These are phyloP conservation scores for Ostrea edulis DNA, from an alignment of 1,140 invertebrate genomes.

Conservation along the genomic window DNA sequence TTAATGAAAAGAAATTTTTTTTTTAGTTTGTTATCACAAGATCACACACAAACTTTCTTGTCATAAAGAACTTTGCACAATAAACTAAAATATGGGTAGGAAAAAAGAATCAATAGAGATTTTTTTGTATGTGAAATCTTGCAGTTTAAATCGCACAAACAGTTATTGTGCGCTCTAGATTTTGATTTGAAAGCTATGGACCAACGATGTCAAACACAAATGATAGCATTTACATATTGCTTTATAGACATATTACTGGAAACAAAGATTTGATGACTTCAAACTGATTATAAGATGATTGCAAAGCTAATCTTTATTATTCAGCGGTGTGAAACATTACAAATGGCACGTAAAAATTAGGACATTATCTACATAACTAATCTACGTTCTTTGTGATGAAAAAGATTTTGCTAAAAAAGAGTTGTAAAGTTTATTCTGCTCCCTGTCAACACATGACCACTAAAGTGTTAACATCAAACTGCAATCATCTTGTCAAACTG, in stretches of 20 bases:
- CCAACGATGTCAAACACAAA: background rate
- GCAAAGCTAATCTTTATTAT: background rate
- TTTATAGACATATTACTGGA: background rate
- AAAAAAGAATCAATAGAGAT: background rate
- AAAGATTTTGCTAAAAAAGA: background rate
- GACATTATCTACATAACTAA: background rate
- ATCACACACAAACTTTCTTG: background rate
- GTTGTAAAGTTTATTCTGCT: background rate
- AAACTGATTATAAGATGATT: background rate
- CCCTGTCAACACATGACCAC: background rate
- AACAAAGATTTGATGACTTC: background rate
- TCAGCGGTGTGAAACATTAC: background rate
- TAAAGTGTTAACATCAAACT: background rate
- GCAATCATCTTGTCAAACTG: background rate
- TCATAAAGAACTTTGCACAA: background rate
- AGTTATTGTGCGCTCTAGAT: background rate
- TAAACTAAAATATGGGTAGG: background rate
- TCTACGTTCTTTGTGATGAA: background rate
- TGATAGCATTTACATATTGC: background rate
- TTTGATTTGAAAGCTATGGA: background rate
- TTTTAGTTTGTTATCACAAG: slow-evolving; percentile 19
- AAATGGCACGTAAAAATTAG: background rate
- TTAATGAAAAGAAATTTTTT: background rate
- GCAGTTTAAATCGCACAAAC: background rate
- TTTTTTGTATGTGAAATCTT: background rate